Percentiles rank a stretch among this genome's conserved stretches.
These are phyloP conservation scores for Paramormyrops hopkinsi DNA, from an alignment of 2,797 vertebrate species.

Conservation along the genomic window DNA sequence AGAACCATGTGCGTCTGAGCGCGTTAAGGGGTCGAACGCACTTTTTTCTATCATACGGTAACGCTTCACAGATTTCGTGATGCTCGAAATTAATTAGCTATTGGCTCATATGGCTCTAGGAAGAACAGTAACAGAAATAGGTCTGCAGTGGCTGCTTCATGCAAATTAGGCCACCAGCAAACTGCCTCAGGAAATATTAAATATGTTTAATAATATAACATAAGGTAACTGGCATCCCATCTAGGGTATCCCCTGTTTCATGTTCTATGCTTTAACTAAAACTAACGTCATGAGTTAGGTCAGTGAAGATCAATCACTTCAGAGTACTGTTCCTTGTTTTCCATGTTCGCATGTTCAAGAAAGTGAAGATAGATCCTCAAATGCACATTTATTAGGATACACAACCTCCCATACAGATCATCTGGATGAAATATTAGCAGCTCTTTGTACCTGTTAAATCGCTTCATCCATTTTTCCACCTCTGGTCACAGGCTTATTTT, in stretches of 20 bases:
- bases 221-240: neutral
- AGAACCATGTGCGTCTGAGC: neutral
- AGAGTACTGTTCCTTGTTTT: neutral
- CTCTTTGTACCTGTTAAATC: neutral
- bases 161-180: neutral
- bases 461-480: neutral
- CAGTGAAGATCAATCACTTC: neutral
- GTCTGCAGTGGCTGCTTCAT: neutral
- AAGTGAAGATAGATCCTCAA: neutral
- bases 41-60: neutral
- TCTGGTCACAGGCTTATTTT: neutral
- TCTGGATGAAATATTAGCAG: neutral
- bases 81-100: neutral
- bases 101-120: neutral
- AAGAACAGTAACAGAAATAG: neutral
- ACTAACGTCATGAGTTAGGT: neutral
- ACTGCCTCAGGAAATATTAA: neutral
- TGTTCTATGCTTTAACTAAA: neutral
- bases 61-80: neutral
- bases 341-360: neutral
- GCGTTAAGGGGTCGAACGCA: neutral
- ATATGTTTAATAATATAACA: neutral
- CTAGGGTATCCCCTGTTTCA: neutral
- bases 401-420: neutral
- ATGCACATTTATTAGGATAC: neutral